phyloP scores from a whole-genome alignment of 2,888 invertebrate species.

The Dexiosoma caninum region DNA sequence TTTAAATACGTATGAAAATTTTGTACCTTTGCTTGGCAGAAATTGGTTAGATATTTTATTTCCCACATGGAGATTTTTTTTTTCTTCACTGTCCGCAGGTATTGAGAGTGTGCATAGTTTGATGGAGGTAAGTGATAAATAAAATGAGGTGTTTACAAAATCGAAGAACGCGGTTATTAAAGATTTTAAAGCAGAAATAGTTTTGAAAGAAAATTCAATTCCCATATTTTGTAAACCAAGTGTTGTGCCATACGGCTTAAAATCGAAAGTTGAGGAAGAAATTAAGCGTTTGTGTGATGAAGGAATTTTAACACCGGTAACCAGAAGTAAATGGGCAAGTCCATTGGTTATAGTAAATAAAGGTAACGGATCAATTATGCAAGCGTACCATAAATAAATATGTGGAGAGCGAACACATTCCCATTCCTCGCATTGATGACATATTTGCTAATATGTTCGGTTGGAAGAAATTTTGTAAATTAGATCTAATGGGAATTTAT shows the following conservation, averaged over 20 bases:
- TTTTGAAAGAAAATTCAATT: no score
- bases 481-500: constrained; percentile 21
- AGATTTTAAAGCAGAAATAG: no score
- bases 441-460: constrained; percentile 43
- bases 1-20: no score
- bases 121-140: no score
- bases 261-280: constrained; percentile 40
- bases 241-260: constrained; percentile 41
- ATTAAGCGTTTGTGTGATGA: constrained; percentile 39
- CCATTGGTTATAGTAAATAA: not conserved
- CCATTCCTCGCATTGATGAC: no score
- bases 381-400: constrained; percentile 41
- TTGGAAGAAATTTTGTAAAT: constrained; percentile 41
- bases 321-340: constrained; percentile 37
- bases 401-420: no score
- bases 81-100: not conserved
- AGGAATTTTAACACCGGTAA: no score
- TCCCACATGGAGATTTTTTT: constrained; percentile 22
- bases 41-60: constrained; percentile 48
- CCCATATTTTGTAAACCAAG: no score
- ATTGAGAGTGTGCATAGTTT: not conserved
- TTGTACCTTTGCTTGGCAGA: constrained; percentile 45
- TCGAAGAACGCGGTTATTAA: no score
- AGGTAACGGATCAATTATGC: constrained; percentile 34
- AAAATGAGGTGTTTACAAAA: no score